Conservation (phyloP, 1,140 invertebrate genomes). For the Chelonus insularis region DNA sequence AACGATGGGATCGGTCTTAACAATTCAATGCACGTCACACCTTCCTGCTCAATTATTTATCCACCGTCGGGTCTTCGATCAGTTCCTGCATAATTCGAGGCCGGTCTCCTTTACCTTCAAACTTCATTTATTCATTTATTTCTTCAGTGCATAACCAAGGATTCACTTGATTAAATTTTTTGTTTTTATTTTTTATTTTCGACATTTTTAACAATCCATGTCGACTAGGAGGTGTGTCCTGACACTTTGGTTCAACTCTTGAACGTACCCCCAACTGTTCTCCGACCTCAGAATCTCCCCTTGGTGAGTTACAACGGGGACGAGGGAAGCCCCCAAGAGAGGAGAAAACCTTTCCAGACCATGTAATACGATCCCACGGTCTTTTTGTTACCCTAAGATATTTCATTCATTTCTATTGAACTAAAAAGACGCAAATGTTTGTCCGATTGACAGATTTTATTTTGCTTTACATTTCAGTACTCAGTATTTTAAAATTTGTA, state of each 20-base stretch:
- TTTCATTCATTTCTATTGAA: too few species aligned
- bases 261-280: too few species aligned
- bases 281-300: not conserved
- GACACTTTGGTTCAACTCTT: too few species aligned
- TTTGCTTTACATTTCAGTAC: too few species aligned
- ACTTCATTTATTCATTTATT: slow-evolving; percentile 3
- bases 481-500: too few species aligned
- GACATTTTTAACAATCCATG: too few species aligned
- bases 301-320: not conserved
- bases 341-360: not conserved
- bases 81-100: slow-evolving; percentile 9
- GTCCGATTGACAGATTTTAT: too few species aligned
- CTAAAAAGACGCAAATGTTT: too few species aligned
- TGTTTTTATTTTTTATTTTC: too few species aligned
- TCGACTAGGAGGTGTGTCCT: too few species aligned
- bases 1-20: not conserved
- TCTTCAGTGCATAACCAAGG: not conserved
- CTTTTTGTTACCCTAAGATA: not conserved
- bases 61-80: slow-evolving; percentile 7
- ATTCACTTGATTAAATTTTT: not conserved
- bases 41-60: slow-evolving; percentile 10
- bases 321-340: not conserved
- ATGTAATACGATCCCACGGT: slow-evolving; percentile 5
- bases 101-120: not conserved
- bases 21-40: slow-evolving; percentile 8